These are phyloP conservation scores for Euwallacea fornicatus DNA, from an alignment of 1,140 invertebrate genomes.

Conservation along the genomic window DNA sequence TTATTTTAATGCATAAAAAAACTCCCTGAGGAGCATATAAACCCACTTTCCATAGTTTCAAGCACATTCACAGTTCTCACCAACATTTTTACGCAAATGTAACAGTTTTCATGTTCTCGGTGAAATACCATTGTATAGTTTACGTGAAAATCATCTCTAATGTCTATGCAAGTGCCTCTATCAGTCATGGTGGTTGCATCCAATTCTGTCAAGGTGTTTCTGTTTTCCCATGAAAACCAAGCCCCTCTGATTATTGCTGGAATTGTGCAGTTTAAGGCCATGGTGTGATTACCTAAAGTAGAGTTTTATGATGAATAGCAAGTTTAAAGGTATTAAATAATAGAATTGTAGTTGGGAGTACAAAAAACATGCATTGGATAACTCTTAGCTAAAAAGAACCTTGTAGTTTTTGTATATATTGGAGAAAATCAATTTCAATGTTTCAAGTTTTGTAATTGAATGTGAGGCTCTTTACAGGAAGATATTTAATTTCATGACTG, in stretches of 20 bases:
- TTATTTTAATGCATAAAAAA: slow-evolving; percentile 3
- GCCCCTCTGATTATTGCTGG: slow-evolving; percentile 77
- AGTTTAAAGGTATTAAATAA: too few relatives aligned
- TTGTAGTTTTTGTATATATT: too few relatives aligned
- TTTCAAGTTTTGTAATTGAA: too few relatives aligned
- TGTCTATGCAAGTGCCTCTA: slow-evolving; percentile 71
- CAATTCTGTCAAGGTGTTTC: slow-evolving; percentile 80
- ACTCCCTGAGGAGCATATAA: not conserved
- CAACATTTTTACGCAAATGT: slow-evolving; percentile 81
- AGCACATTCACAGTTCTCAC: slow-evolving; percentile 88
- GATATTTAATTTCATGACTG: too few relatives aligned
- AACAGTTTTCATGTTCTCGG: slow-evolving; percentile 66
- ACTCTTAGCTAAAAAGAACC: too few relatives aligned
- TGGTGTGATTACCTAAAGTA: not conserved
- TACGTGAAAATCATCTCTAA: slow-evolving; percentile 71
- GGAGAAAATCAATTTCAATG: too few relatives aligned
- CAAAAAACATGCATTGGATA: too few relatives aligned
- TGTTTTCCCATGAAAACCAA: slow-evolving; percentile 90
- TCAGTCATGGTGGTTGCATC: slow-evolving; percentile 74
- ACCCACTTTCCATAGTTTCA: slow-evolving; percentile 83
- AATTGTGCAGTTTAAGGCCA: slow-evolving; percentile 61
- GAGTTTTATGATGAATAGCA: too few relatives aligned
- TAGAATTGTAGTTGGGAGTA: too few relatives aligned
- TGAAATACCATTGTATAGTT: slow-evolving; percentile 87
- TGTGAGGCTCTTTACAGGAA: too few relatives aligned